phyloP scores from a whole-genome alignment of 2,113 vertebrate genomes.

The Megaptera novaeangliae region DNA sequence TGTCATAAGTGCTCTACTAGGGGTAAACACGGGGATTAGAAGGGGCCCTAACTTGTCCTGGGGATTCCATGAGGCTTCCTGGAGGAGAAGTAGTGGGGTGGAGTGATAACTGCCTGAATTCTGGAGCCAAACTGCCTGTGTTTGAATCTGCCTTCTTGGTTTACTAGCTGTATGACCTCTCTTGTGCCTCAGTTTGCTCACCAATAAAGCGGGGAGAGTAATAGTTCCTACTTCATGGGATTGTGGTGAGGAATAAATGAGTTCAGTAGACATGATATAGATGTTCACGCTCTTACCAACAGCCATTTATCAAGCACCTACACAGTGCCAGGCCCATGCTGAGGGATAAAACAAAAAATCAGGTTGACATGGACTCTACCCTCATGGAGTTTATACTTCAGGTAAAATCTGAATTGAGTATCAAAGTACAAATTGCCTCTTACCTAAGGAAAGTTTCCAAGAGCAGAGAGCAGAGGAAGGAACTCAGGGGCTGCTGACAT shows the following conservation, averaged over 20 bases:
- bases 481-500: background rate
- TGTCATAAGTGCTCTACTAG: background rate
- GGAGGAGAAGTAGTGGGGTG: background rate
- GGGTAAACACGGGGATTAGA: background rate
- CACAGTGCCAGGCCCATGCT: background rate
- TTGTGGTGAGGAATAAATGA: background rate
- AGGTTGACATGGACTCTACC: background rate
- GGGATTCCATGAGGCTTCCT: background rate
- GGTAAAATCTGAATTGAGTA: background rate
- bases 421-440: background rate
- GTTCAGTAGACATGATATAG: background rate
- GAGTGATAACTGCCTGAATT: background rate
- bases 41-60: background rate
- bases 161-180: background rate
- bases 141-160: background rate
- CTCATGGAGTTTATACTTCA: background rate
- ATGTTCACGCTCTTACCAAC: background rate
- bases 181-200: background rate
- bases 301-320: background rate
- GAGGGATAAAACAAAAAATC: background rate
- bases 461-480: background rate
- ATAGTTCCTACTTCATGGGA: background rate
- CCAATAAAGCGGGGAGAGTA: background rate
- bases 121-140: background rate
- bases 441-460: constrained; percentile 1